A percentile compares a stretch with the other conserved stretches of the same genome.
phyloP scores from a whole-genome alignment of 2,888 invertebrate genomes.

The Nomada flava region DNA sequence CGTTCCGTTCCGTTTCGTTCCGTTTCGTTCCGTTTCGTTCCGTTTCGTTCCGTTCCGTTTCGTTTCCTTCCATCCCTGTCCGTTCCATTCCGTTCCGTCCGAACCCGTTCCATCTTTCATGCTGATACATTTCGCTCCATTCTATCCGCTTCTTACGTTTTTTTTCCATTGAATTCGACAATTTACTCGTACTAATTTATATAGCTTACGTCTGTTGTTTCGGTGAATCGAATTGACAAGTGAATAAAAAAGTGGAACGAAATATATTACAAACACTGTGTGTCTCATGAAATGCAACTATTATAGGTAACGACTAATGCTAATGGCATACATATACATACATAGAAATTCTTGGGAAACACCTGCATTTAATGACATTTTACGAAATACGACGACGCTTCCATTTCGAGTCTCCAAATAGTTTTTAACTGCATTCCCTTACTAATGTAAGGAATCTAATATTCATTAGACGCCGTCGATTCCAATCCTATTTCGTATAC shows the following conservation, averaged over 20 bases:
- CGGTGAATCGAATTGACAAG: too few species aligned
- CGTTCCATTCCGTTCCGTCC: constrained; percentile 3
- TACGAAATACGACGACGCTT: too few species aligned
- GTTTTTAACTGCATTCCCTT: not conserved
- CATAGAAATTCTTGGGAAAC: too few species aligned
- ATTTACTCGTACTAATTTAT: too few species aligned
- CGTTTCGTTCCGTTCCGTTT: constrained; percentile 20
- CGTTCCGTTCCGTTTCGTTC: constrained; percentile 26
- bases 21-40: constrained; percentile 25
- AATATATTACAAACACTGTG: too few species aligned
- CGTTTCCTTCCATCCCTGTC: not conserved
- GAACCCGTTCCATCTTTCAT: not conserved
- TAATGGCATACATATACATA: too few species aligned
- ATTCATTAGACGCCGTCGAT: constrained; percentile 43
- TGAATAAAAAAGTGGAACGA: too few species aligned
- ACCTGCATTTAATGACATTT: too few species aligned
- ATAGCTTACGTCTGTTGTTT: too few species aligned
- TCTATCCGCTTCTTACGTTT: not conserved
- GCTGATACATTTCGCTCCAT: not conserved
- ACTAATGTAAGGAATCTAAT: constrained; percentile 32
- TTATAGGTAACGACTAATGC: too few species aligned
- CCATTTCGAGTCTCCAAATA: not conserved
- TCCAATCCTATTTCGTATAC: constrained; percentile 40
- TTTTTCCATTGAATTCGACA: not conserved
- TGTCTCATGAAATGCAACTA: too few species aligned